Base-by-base conservation (phyloP, 2,113 vertebrate genomes). In the Fregata magnificens region DNA sequence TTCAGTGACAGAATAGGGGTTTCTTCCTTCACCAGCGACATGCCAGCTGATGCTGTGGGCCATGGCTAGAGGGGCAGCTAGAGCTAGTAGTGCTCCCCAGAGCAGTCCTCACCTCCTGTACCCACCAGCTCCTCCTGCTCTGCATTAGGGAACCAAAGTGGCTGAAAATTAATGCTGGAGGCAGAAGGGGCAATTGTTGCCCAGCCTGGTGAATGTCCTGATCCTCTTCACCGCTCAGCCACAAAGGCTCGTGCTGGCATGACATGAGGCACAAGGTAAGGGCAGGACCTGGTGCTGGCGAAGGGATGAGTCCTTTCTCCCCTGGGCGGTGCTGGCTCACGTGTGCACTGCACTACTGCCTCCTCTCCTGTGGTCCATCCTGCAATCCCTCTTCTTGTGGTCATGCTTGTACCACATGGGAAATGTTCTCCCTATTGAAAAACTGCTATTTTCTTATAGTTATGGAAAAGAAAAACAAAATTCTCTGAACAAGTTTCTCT, bases 401-500 rank as follows among this genome's bases (percentile, higher is more conserved):
- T 10, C 0, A 0, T 71, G 28, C 13, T 82, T 53, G 9, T 19
- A 45, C 17, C 7, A 16, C 2, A 0, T 1, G 7, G n/a, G 42
- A 78, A 79, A 67, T 13, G 5, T 16, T 66, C 5, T 58, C 10
- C 16, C 16, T 53, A 3, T 17, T 63, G 52, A 76, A 93, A 79
- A 88, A 8, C 3, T 34, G 19, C 10, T 50, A 2, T 55, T 82
- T 58, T 53, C 22, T 82, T 45, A n/a, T 3, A 32, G 25, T 6
- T 12, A 12, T 2, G 2, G 49, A 73, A 65, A 86, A 76, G 28
- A 56, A 71, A 44, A 82, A 12, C 3, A 44, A 58, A 91, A 73
- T 61, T 28, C 9, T 34, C 50, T 52, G 47, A 80, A 66, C 0
- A 58, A 49, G 56, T 29, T 69, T 80, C 12, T 61, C 66, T 56